Percentiles rank a stretch among this genome's conserved stretches.
Evolutionary conservation across 1,140 invertebrate species (phyloP).

Genomic region (Aphis gossypii): DNA sequence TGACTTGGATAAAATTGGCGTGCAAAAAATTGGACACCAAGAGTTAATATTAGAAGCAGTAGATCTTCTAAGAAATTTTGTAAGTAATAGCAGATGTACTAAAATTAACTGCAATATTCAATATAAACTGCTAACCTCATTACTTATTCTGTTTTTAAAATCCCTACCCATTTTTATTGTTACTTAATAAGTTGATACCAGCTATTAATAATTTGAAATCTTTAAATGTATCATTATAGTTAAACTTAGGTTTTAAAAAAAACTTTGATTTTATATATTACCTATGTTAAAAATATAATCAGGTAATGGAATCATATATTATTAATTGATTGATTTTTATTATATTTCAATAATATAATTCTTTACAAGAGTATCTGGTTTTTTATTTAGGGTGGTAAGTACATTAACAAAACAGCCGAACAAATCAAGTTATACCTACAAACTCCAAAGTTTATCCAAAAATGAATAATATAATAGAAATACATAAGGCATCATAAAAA

Average conservation of each 20-base stretch:
- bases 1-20: constrained; percentile 85
- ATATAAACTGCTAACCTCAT: background rate
- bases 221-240: background rate
- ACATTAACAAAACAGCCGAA: background rate
- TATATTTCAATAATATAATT: background rate
- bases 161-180: background rate
- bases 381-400: background rate
- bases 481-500: background rate
- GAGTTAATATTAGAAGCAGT: constrained; percentile 91
- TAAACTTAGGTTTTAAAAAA: background rate
- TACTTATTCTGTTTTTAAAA: background rate
- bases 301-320: background rate
- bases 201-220: background rate
- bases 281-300: background rate
- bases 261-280: background rate
- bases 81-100: constrained; percentile 66
- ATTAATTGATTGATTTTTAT: background rate
- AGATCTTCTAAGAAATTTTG: constrained; percentile 86
- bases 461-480: background rate
- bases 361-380: background rate
- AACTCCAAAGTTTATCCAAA: background rate
- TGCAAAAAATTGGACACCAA: constrained; percentile 88
- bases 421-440: background rate
- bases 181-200: background rate
- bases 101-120: background rate